Evolutionary conservation across 2,113 vertebrate species (phyloP), one percentile per base, ranked within the genome.

Genomic region (Lophotis ruficrista): DNA sequence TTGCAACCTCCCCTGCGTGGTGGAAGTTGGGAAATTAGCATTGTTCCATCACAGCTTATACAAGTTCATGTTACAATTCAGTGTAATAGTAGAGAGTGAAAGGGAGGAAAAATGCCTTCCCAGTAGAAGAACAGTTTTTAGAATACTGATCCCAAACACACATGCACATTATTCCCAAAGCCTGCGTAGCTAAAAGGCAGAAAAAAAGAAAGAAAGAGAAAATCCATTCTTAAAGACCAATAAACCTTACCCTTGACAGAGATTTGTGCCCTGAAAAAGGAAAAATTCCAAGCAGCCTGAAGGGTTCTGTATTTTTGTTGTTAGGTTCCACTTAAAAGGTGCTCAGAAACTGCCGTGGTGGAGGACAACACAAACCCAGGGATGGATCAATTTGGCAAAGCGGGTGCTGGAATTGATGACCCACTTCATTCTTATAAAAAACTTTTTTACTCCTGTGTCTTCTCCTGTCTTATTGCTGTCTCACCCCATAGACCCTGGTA

Each of bases 11-110:
- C n/a, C 14, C 57, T 76, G 1, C 12, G 2, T 48, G 58, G 31
- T 30, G 69, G 72, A 89, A 86, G 87, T 4, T 45, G 89, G 57
- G 94, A 90, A 92, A 96, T 83, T 66, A 82, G 56, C 61, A 89
- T 53, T 82, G 56, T 28, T 89, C 60, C 69, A 41, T 75, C 80
- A 81, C 57, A 68, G 56, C 35, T 93, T 38, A 12, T 71, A 37
- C 30, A 68, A 78, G 69, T 89, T 79, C 41, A 19, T 30, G 7
- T 37, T 84, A 71, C 12, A 65, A 73, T 30, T 80, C 16, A 18
- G 0, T 58, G 37, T 18, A 80, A 38, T 51, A 37, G 35, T 68
- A 28, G 57, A 77, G 45, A 54, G 23, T 82, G 48, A 16, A 71
- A 84, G 14, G 51, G 21, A 50, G 72, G 30, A 37, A 76, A 90